Base-by-base conservation (phyloP, 2,113 vertebrate species). In the Argyrosomus japonicus region DNA sequence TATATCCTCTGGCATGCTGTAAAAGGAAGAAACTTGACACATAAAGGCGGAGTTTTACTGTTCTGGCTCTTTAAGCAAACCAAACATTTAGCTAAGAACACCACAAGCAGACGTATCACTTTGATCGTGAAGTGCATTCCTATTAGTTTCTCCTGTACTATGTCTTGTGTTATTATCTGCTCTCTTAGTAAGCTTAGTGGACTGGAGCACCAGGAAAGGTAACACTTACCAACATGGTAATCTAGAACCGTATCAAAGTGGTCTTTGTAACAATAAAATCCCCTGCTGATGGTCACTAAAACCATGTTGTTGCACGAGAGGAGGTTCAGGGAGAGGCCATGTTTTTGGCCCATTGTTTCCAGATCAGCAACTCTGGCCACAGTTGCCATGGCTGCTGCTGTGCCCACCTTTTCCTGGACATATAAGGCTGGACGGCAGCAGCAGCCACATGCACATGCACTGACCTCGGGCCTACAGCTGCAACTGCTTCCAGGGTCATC, bases 381-480 rank as follows among this genome's bases (percentile, higher is more conserved):
- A 62, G 91, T 94, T 92, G 88, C 90, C 86, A 92, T 91, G 91
- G 86, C 82, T 83, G 87, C 92, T 82, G 84, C 71, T 51, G 81
- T 87, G 78, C 80, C 91, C 92, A 92, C 91, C 92, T 94, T 91
- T 91, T 93, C 91, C 92, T 91, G 91, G 91, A 94, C 91, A 85
- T 93, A 92, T 89, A 92, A 90, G 92, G 91, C 75, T 32, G 82
- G 88, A 90, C 83, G 77, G 79, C 84, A 77, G 79, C 79, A 78
- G 81, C 87, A 75, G 79, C 82, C 60, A 77, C 75, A 62, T 71
- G 64, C 78, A 70, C 68, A 3, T 82, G 84, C 68, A 78, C 75
- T 64, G 57, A 71, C 81, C 63, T 81, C 40, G 19, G 78, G 71
- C 43, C 70, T 17, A 32, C n/a, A 3, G 62, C 68, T 43, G 25